Evolutionary conservation across 2,113 vertebrate genomes (phyloP), one percentile per base, ranked within the genome.

Genomic region (Miniopterus natalensis): DNA sequence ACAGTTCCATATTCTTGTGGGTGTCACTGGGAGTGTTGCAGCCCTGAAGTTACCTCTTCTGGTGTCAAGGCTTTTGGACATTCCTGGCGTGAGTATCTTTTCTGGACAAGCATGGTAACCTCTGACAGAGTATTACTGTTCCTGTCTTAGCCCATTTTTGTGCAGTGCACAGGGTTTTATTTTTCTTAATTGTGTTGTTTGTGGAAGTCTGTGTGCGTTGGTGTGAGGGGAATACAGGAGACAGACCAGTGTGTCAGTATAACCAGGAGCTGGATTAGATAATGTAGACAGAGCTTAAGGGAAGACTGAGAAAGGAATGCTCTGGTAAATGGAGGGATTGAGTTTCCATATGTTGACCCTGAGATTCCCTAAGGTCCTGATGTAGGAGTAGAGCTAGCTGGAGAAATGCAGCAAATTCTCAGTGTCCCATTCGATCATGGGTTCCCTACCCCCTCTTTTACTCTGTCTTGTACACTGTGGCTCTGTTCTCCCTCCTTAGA

Each of bases 1-100:
- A 47, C 97, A 29, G 0, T 96, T 90, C 93, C 97, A 0, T 0
- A 95, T 99, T 27, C 98, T 99, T 8, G 96, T 99, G 49, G 99
- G 99, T 3, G 99, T 99, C 40, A 99, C 99, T 0, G 99, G 99
- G 20, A 99, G 99, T 0, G 99, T 99, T 2, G 99, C 99, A 65
- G 99, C 99, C 3, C 96, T 99, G 84, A 99, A 99, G 94, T 97
- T 99, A 63, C 99, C 99, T 25, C 85, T 99, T 83, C 97, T 99
- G 75, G 78, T 99, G 0, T 79, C 97, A 0, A 97, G 98, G 40
- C 98, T 99, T 93, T 98, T 99, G 95, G 98, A 99, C 59, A 96
- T 99, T 79, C 97, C 99, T 0, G 98, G 92, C 96, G 99, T 99
- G 97, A 99, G 99, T 98, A 91, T 78, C 42, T 49, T 81, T 27